A percentile compares a stretch with the other conserved stretches of the same genome.
These are phyloP conservation scores for Heliocidaris tuberculata DNA, from an alignment of 35 echinoderm and acorn worm genomes.

Conservation along the genomic window DNA sequence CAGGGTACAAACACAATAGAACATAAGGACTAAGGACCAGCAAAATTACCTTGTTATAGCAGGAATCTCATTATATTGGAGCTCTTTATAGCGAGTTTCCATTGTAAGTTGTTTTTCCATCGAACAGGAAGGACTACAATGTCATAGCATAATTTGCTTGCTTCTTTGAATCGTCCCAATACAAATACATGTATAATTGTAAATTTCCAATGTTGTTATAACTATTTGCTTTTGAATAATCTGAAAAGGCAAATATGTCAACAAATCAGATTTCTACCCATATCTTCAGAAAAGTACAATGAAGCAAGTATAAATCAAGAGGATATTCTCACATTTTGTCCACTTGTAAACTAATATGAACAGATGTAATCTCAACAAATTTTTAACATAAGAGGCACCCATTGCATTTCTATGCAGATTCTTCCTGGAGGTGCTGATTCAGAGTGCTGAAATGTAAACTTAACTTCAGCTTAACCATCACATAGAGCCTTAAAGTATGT, in stretches of 20 bases:
- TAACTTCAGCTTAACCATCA: too few species aligned
- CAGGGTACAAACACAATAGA: too few species aligned
- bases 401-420: not conserved
- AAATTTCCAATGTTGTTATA: not conserved
- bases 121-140: not conserved
- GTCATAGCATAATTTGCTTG: not conserved
- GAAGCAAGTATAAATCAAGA: not conserved
- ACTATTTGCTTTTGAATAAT: not conserved
- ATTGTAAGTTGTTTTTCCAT: not conserved
- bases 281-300: not conserved
- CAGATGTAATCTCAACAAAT: not conserved
- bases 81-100: too few species aligned
- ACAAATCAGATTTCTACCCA: not conserved
- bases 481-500: too few species aligned
- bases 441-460: too few species aligned
- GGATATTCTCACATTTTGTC: not conserved
- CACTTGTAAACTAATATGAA: not conserved
- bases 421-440: too few species aligned
- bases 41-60: too few species aligned
- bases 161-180: not conserved
- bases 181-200: not conserved
- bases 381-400: not conserved
- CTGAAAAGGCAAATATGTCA: not conserved
- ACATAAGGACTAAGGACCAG: too few species aligned
- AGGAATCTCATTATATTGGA: too few species aligned